Percentiles rank a stretch among this genome's conserved stretches.
These are phyloP conservation scores for Ericerus pela DNA, from an alignment of 1,140 invertebrate species.

Conservation along the genomic window DNA sequence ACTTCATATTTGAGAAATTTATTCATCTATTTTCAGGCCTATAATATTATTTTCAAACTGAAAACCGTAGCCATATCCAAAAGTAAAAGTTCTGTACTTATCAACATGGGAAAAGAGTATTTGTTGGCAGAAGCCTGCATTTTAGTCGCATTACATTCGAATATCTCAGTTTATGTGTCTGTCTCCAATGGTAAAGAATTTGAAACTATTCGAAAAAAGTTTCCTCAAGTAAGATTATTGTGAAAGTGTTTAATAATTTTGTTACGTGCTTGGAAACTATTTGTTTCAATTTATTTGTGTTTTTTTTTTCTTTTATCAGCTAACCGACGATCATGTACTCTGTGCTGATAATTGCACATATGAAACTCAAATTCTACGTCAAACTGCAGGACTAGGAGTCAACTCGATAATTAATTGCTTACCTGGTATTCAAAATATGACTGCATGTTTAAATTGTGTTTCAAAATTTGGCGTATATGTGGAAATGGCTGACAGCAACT, in stretches of 20 bases:
- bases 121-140: background rate
- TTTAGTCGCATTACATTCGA: background rate
- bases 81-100: background rate
- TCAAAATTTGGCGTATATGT: background rate
- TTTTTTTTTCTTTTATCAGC: background rate
- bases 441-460: background rate
- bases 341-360: background rate
- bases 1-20: too few species aligned
- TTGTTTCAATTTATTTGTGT: too few species aligned
- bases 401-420: background rate
- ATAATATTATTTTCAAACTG: background rate
- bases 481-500: background rate
- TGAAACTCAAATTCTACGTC: background rate
- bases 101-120: background rate
- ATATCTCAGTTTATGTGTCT: background rate
- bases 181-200: background rate
- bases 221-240: background rate
- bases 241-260: too few species aligned
- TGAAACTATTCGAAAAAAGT: background rate
- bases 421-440: background rate
- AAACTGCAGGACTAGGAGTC: background rate
- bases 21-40: background rate
- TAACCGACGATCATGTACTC: background rate
- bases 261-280: too few species aligned
- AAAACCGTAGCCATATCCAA: too few species aligned